phyloP scores from a whole-genome alignment of 2,888 invertebrate species.

The Drosophila trichaetosa region DNA sequence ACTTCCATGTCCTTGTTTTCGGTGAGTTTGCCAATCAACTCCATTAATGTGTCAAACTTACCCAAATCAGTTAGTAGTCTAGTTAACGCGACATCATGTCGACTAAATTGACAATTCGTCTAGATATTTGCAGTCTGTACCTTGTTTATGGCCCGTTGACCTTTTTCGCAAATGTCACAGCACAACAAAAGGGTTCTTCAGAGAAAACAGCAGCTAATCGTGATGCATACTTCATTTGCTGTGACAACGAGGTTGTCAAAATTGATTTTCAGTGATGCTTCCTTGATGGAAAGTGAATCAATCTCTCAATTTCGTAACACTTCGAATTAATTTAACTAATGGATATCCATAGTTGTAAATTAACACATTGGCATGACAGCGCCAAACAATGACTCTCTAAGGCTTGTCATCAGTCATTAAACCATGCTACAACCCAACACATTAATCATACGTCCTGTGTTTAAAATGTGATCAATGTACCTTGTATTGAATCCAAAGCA shows the following conservation, averaged over 20 bases:
- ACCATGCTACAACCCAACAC: constrained; percentile 14
- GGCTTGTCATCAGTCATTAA: constrained; percentile 23
- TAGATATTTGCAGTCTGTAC: constrained; percentile 60
- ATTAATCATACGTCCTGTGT: constrained; percentile 69
- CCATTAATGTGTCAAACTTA: constrained; percentile 34
- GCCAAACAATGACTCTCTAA: neutral
- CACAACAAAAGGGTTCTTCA: constrained; percentile 55
- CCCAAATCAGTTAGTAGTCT: constrained; percentile 53
- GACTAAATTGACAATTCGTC: constrained; percentile 61
- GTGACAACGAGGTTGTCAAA: constrained; percentile 10
- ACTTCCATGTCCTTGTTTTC: constrained; percentile 15
- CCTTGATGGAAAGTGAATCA: constrained; percentile 10
- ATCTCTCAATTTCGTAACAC: constrained; percentile 25
- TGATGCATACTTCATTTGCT: constrained; percentile 2
- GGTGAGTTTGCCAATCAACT: constrained; percentile 44
- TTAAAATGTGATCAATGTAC: constrained; percentile 45
- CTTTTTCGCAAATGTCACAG: constrained; percentile 32
- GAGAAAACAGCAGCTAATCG: constrained; percentile 23
- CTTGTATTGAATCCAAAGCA: constrained; percentile 57
- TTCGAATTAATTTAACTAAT: constrained; percentile 15
- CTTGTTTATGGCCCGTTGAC: constrained; percentile 42
- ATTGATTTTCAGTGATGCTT: constrained; percentile 27
- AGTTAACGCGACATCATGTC: constrained; percentile 52
- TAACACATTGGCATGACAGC: constrained; percentile 41
- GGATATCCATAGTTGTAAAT: constrained; percentile 27